A percentile compares a stretch with the other conserved stretches of the same genome.
Evolutionary conservation across 1,140 invertebrate genomes (phyloP).

Genomic region (Oncopodura yosiiana): DNA sequence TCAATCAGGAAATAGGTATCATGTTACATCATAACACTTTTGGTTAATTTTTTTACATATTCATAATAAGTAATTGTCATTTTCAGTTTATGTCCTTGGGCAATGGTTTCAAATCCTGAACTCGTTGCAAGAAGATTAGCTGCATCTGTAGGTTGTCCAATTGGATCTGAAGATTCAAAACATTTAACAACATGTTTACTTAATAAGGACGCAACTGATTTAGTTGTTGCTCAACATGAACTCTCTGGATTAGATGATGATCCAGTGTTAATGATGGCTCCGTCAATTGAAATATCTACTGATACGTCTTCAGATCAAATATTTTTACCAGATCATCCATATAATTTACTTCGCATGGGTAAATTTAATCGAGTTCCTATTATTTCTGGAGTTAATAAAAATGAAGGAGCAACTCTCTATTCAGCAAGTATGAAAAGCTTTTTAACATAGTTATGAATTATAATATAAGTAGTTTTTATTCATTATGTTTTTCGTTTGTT

Average conservation of each 20-base stretch:
- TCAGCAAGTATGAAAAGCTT: conserved; percentile 7
- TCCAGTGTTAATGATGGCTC: conserved; percentile 12
- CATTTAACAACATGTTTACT: conserved; percentile 17
- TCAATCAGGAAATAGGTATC: conserved; percentile 9
- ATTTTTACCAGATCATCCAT: conserved; percentile 16
- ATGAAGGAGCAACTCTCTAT: conserved; percentile 15
- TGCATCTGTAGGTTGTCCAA: conserved; percentile 12
- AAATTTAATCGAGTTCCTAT: conserved; percentile 7
- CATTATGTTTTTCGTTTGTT: background rate
- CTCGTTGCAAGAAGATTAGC: conserved; percentile 13
- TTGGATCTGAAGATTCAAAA: background rate
- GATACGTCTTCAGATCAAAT: conserved; percentile 5
- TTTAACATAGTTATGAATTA: background rate
- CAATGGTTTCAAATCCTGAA: conserved; percentile 12
- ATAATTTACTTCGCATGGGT: conserved; percentile 5
- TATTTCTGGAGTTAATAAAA: conserved; percentile 17
- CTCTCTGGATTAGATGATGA: conserved; percentile 17
- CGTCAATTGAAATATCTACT: conserved; percentile 4
- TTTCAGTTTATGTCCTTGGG: conserved; percentile 14
- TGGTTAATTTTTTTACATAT: too few species aligned
- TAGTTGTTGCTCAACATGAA: conserved; percentile 15
- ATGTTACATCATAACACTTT: too few species aligned
- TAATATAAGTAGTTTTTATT: background rate
- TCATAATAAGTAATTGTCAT: too few species aligned
- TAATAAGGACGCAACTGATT: conserved; percentile 21